Percentiles rank a stretch among this genome's conserved stretches.
Conservation (phyloP, 2,113 vertebrate genomes). For the Cyprinodon tularosa region DNA sequence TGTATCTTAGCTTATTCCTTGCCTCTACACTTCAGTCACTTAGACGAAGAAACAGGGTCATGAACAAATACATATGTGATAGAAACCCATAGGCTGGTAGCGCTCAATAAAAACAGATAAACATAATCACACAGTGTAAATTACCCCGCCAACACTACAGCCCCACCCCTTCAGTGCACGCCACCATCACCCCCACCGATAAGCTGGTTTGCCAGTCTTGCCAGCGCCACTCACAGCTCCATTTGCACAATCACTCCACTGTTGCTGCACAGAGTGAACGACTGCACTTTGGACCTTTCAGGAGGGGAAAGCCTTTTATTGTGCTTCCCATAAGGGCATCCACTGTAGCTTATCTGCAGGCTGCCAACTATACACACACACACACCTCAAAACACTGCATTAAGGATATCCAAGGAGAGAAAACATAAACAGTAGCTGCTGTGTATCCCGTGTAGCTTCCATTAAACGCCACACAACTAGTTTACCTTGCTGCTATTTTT, state of each 20-base stretch:
- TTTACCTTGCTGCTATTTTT: conserved; percentile 33
- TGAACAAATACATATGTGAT: conserved; percentile 22
- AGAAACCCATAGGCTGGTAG: conserved; percentile 47
- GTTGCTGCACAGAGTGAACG: conserved; percentile 70
- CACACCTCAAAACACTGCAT: conserved; percentile 55
- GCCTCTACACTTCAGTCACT: background rate
- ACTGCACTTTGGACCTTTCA: conserved; percentile 76
- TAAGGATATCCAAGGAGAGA: conserved; percentile 58
- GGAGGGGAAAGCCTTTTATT: conserved; percentile 63
- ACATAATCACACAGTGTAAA: conserved; percentile 30
- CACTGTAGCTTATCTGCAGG: conserved; percentile 60
- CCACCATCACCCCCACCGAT: conserved; percentile 38
- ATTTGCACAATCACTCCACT: conserved; percentile 73
- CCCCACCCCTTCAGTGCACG: conserved; percentile 33
- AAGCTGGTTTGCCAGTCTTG: conserved; percentile 71
- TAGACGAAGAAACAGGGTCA: background rate
- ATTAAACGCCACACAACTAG: conserved; percentile 42
- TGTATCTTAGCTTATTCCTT: background rate
- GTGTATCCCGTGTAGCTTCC: conserved; percentile 26
- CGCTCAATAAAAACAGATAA: conserved; percentile 35
- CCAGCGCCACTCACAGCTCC: conserved; percentile 53
- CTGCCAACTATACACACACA: conserved; percentile 53
- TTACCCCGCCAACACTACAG: background rate
- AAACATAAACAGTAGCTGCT: conserved; percentile 55
- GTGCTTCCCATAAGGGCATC: conserved; percentile 69